Percentiles rank a stretch among this genome's conserved stretches.
Evolutionary conservation across 2,888 invertebrate species (phyloP).

Genomic region (Branchellion lobata): DNA sequence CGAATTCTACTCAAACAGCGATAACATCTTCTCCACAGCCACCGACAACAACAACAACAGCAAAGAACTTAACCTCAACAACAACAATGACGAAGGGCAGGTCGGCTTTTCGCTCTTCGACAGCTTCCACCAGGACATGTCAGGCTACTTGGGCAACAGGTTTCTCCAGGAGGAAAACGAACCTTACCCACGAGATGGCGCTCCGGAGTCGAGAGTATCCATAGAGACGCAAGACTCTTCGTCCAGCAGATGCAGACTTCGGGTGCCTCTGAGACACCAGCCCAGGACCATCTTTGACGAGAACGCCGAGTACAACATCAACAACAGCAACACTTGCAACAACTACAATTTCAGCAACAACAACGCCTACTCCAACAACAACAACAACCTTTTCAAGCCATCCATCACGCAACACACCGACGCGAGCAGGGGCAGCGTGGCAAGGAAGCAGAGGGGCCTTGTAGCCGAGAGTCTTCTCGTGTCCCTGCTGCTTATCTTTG

Average conservation of each 20-base stretch:
- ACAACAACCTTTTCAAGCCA: background rate
- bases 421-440: no score
- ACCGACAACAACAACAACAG: background rate
- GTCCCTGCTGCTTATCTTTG: background rate
- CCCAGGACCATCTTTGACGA: slow-evolving; percentile 35
- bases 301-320: background rate
- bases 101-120: slow-evolving; percentile 1
- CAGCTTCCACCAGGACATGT: slow-evolving; percentile 2
- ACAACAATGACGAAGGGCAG: background rate
- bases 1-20: background rate
- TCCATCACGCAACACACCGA: no score
- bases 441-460: background rate
- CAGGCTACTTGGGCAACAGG: background rate
- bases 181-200: background rate
- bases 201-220: background rate
- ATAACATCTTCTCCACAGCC: background rate
- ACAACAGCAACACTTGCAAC: background rate
- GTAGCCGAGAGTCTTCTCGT: background rate
- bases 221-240: background rate
- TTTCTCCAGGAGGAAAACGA: background rate
- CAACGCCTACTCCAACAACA: background rate
- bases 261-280: slow-evolving; percentile 25
- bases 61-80: slow-evolving; percentile 17
- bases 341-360: background rate
- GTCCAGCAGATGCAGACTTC: background rate